phyloP scores from a whole-genome alignment of 2,888 invertebrate species.

The Lepetodrilus schrolli region DNA sequence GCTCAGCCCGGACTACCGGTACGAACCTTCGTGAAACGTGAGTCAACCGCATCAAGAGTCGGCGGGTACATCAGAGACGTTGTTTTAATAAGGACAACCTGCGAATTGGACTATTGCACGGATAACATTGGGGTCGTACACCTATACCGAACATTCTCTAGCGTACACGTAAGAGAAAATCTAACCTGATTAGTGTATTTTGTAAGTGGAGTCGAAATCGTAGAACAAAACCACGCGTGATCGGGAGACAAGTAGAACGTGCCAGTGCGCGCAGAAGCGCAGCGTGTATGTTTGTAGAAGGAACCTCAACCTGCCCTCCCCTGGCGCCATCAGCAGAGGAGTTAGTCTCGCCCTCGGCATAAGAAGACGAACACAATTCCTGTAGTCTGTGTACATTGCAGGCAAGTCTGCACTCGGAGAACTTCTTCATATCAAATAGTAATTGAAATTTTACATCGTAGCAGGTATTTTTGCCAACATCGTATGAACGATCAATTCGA shows the following conservation, averaged over 20 bases:
- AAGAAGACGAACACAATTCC: not conserved
- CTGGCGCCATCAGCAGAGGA: not conserved
- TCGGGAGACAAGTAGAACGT: not conserved
- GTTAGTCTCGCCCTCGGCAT: not conserved
- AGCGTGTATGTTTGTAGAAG: not conserved
- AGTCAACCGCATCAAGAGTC: no score
- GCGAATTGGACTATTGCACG: no score
- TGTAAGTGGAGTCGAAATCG: not conserved
- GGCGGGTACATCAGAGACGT: no score
- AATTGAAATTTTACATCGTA: not conserved
- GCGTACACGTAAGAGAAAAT: not conserved
- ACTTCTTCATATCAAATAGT: not conserved
- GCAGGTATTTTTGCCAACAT: not conserved
- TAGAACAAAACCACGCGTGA: not conserved
- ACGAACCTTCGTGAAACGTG: no score
- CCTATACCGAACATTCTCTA: no score
- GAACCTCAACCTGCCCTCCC: not conserved
- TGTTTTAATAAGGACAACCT: no score
- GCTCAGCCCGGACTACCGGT: no score
- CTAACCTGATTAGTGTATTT: not conserved
- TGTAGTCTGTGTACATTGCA: not conserved
- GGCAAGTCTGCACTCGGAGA: not conserved
- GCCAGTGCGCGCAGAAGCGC: not conserved
- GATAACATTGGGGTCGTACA: no score
- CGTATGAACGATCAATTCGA: not conserved